Conservation (phyloP, 2,888 invertebrate genomes). For the Cheilosia soror region DNA sequence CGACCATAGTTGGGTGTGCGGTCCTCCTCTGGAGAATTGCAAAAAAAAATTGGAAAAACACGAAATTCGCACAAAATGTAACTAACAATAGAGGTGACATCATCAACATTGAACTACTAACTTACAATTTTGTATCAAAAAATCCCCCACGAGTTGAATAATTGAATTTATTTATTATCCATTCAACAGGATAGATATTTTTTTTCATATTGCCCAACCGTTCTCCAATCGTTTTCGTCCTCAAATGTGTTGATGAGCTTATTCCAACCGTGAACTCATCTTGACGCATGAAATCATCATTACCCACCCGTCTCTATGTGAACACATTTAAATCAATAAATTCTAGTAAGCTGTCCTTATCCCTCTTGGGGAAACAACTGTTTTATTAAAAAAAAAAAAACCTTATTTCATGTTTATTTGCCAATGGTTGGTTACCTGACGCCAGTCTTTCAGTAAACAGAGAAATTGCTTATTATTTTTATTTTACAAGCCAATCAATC, state of each 20-base stretch:
- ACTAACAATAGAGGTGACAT: background rate
- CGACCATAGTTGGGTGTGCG: too few relatives aligned
- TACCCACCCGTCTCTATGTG: background rate
- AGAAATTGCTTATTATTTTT: background rate
- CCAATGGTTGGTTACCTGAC: constrained; percentile 14
- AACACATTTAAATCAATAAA: constrained; percentile 48
- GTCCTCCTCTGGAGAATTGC: too few relatives aligned
- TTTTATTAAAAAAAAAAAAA: background rate
- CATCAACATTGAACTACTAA: background rate
- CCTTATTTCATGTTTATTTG: constrained; percentile 5
- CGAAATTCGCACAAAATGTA: too few relatives aligned
- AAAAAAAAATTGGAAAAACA: too few relatives aligned
- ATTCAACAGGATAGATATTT: background rate
- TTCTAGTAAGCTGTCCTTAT: constrained; percentile 29
- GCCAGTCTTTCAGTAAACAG: constrained; percentile 18
- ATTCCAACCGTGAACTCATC: constrained; percentile 48
- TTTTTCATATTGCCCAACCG: background rate
- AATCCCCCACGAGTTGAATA: background rate
- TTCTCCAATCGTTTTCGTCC: background rate
- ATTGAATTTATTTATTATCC: constrained; percentile 5
- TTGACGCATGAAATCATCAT: constrained; percentile 45
- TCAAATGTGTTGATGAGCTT: constrained; percentile 19
- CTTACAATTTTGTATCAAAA: background rate
- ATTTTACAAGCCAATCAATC: constrained; percentile 13
- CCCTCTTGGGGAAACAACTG: background rate